Evolutionary conservation across 2,113 vertebrate genomes (phyloP).

Genomic region (Aphyosemion australe): DNA sequence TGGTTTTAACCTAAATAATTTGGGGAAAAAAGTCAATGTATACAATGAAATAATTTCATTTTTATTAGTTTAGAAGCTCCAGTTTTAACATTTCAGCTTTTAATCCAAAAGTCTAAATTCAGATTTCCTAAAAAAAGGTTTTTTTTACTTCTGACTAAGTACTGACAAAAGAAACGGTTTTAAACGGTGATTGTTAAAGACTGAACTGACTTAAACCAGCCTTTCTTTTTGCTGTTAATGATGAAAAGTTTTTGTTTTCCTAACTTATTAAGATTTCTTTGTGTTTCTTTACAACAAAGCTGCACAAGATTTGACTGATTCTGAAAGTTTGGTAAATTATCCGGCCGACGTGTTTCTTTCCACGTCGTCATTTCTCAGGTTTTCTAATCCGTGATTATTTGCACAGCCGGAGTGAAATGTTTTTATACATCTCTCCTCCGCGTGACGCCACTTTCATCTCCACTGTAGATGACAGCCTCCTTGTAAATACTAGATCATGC

Average conservation of each 20-base stretch:
- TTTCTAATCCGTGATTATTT: constrained; percentile 36
- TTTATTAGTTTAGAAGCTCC: too few relatives aligned
- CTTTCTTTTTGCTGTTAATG: background rate
- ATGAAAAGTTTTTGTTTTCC: background rate
- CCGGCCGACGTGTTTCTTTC: background rate
- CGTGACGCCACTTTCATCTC: constrained; percentile 39
- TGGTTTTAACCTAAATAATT: constrained; percentile 7
- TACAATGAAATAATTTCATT: too few relatives aligned
- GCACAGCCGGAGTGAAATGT: constrained; percentile 8
- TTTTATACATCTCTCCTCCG: constrained; percentile 1
- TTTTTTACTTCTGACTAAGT: constrained; percentile 28
- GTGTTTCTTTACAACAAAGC: background rate
- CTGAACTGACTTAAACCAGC: too few relatives aligned
- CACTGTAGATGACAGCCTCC: constrained; percentile 33
- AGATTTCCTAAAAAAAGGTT: background rate
- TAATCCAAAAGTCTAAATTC: too few relatives aligned
- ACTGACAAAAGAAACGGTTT: background rate
- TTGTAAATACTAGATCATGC: constrained; percentile 47
- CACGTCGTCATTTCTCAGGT: background rate
- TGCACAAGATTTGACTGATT: background rate
- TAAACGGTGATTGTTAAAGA: too few relatives aligned
- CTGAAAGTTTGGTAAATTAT: constrained; percentile 12
- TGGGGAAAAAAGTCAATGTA: too few relatives aligned
- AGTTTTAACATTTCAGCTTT: too few relatives aligned
- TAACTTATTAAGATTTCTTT: background rate